Evolutionary conservation across 1,140 invertebrate genomes (phyloP), one percentile per base, ranked within the genome.

Genomic region (Aphelenchoides fujianensis): DNA sequence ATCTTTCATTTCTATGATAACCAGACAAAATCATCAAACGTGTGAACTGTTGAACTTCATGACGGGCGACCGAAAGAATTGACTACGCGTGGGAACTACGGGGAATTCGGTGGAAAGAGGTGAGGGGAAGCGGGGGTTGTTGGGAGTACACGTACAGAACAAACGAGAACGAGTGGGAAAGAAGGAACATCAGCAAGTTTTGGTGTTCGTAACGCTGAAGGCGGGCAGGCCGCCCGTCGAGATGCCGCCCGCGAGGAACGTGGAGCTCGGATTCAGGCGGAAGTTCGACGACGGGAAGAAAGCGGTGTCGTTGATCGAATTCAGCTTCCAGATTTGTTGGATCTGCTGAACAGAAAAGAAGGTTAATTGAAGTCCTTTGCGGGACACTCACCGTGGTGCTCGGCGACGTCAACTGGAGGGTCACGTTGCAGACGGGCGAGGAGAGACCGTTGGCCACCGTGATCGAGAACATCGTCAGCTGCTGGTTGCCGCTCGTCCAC

Each of bases 281-380:
- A 59, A 7, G 7, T 59, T 7, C 19, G 19, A 7, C 5, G 5
- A 23, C 5, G 5, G 19, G 5, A 19, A 32, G 5, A 59, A 5
- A 5, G 55, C 34, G 5, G 5, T 30, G 5, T 59, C 19, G 34
- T 5, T 59, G 7, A 32, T 59, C 34, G 55, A 5, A 19, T 23
- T 7, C 55, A 59, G 55, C 19, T 59, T 59, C 55, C 55, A 59
- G 5, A 59, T 5, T 59, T 59, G 55, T 7, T 59, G 19, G 34
- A 59, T 5, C 23, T 59, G 55, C 55, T 48, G 41, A 12, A 48
- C 12, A 48, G 12, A 48, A 48, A 48, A 48, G 23, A 48, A 16
- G 23, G 23, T 48, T 48, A 48, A 12, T 12, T 48, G n/a, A n/a
- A n/a, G 12, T 48, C 23, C 12, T 16, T 48, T 48, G 12, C 23